Conservation (phyloP, 2,797 vertebrate genomes). For the Staurois parvus region DNA sequence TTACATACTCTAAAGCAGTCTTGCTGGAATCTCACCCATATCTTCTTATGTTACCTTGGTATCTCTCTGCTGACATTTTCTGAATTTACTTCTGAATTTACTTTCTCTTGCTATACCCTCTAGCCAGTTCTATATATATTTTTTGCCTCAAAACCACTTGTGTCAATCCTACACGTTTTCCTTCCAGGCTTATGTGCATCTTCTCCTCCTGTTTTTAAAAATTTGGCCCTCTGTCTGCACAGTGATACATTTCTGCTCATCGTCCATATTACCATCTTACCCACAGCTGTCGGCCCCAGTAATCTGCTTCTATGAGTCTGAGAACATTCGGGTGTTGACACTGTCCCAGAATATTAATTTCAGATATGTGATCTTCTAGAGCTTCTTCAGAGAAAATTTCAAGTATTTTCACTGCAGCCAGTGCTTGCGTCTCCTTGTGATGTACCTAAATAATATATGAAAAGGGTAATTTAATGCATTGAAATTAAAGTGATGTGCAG, state of each 20-base stretch:
- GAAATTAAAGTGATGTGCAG: too few relatives aligned
- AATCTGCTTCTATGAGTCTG: conserved; percentile 39
- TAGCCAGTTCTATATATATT: neutral
- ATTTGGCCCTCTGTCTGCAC: neutral
- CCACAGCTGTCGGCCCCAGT: conserved; percentile 56
- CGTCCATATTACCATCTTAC: conserved; percentile 18
- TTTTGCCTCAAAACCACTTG: neutral
- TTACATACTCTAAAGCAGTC: neutral
- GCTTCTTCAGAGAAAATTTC: conserved; percentile 46
- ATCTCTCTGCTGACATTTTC: neutral
- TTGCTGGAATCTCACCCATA: neutral
- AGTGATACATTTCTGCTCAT: neutral
- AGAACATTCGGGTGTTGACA: conserved; percentile 54
- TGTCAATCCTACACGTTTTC: neutral
- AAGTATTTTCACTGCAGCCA: conserved; percentile 51
- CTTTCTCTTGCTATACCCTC: neutral
- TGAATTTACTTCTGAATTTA: neutral
- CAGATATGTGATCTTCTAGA: conserved; percentile 53
- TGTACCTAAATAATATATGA: conserved; percentile 25
- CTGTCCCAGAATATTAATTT: conserved; percentile 58
- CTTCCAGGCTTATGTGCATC: neutral
- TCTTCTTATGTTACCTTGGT: neutral
- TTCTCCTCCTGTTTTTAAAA: neutral
- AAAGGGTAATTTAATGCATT: too few relatives aligned
- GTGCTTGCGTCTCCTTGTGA: conserved; percentile 16